Conservation (phyloP, 1,140 invertebrate genomes). For the Drosophila triauraria region DNA sequence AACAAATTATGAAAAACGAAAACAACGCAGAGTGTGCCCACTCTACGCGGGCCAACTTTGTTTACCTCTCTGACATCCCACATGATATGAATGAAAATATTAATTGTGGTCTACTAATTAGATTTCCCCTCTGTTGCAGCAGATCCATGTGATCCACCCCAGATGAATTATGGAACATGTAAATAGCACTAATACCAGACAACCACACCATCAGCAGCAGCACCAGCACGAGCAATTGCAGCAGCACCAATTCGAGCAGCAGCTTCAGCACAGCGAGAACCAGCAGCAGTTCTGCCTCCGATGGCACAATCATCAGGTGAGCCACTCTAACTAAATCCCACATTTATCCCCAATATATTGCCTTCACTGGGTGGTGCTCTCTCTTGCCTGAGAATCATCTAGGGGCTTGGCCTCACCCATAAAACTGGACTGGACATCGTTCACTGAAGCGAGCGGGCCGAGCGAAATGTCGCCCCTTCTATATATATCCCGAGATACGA, state of each 20-base stretch:
- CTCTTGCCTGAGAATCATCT: slow-evolving; percentile 48
- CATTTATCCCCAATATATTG: background rate
- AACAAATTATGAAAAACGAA: slow-evolving; percentile 73
- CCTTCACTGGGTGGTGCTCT: slow-evolving; percentile 7
- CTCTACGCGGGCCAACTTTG: slow-evolving; percentile 11
- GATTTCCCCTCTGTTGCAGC: slow-evolving; percentile 47
- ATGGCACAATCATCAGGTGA: slow-evolving; percentile 93
- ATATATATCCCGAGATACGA: slow-evolving; percentile 59
- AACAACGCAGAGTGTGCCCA: slow-evolving; percentile 42
- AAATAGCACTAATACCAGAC: slow-evolving; percentile 72
- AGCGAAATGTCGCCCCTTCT: slow-evolving; percentile 70
- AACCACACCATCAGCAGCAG: slow-evolving; percentile 61
- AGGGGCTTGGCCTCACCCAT: slow-evolving; percentile 50
- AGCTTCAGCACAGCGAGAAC: slow-evolving; percentile 76
- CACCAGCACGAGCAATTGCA: slow-evolving; percentile 65
- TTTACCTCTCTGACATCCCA: slow-evolving; percentile 29
- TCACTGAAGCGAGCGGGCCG: slow-evolving; percentile 45
- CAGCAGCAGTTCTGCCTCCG: slow-evolving; percentile 91
- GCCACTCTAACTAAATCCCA: slow-evolving; percentile 3
- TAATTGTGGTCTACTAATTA: slow-evolving; percentile 23
- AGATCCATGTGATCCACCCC: slow-evolving; percentile 43
- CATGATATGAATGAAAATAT: slow-evolving; percentile 26
- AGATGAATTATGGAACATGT: slow-evolving; percentile 84
- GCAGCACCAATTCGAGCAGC: slow-evolving; percentile 72
- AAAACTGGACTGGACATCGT: slow-evolving; percentile 72